Conservation (phyloP, 2,888 invertebrate species). For the Acleris holmiana region DNA sequence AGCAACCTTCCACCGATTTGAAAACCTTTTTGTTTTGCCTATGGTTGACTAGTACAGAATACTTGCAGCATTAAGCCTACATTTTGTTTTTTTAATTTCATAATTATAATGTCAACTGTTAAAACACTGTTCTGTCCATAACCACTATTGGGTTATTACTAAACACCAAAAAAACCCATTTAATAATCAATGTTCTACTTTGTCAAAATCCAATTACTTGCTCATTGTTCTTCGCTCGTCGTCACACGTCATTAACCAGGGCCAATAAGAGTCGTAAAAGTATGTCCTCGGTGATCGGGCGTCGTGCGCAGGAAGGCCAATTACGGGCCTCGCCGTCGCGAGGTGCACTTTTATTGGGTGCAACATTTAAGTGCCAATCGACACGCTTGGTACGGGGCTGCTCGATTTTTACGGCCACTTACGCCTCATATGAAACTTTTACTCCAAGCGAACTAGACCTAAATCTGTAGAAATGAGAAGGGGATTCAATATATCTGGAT, state of each 20-base stretch:
- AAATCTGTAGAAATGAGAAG: not conserved
- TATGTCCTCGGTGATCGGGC: conserved; percentile 64
- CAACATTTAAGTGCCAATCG: conserved; percentile 81
- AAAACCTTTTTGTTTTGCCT: too few species aligned
- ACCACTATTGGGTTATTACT: too few species aligned
- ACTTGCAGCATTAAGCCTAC: too few species aligned
- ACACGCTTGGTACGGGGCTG: conserved; percentile 70
- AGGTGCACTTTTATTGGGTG: conserved; percentile 82
- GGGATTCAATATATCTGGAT: too few species aligned
- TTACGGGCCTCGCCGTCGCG: conserved; percentile 70
- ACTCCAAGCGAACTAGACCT: conserved; percentile 11
- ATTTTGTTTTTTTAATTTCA: too few species aligned
- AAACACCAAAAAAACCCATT: conserved; percentile 5
- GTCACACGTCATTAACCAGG: conserved; percentile 80
- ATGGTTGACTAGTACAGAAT: too few species aligned
- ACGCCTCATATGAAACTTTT: conserved; percentile 49
- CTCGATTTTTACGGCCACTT: conserved; percentile 76
- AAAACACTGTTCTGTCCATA: too few species aligned
- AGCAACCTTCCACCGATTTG: too few species aligned
- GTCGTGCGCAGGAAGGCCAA: conserved; percentile 75
- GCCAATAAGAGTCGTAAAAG: conserved; percentile 80
- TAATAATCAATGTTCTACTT: conserved; percentile 55
- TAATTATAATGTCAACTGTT: too few species aligned
- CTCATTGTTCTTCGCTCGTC: conserved; percentile 70
- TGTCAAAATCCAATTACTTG: conserved; percentile 77